A percentile compares a stretch with the other conserved stretches of the same genome.
Conservation (phyloP, 1,140 invertebrate genomes). For the Schmidtea mediterranea region DNA sequence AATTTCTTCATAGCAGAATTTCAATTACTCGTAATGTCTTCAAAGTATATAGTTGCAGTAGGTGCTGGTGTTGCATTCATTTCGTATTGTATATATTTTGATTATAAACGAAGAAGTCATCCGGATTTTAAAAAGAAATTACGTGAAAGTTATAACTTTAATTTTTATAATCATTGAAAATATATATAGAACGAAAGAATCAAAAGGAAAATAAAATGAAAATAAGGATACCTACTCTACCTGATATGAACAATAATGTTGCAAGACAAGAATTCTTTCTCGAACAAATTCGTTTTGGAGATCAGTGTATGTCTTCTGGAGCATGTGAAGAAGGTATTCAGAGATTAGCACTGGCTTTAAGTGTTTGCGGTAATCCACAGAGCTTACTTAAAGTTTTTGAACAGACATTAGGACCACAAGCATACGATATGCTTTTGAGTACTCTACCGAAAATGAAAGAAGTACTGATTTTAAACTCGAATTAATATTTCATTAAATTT, state of each 20-base stretch:
- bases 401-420: not conserved
- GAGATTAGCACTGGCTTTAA: not conserved
- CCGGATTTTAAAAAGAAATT: slow-evolving; percentile 2
- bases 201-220: not conserved
- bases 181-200: not conserved
- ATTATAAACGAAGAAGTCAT: slow-evolving; percentile 2
- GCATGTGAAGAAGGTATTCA: not conserved
- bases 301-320: not conserved
- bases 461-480: too few relatives aligned
- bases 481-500: too few relatives aligned
- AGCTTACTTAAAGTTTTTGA: not conserved
- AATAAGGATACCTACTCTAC: not conserved
- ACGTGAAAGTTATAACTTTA: not conserved
- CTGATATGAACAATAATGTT: not conserved
- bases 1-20: too few relatives aligned
- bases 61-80: not conserved
- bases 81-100: not conserved
- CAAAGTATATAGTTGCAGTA: not conserved
- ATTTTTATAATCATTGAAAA: not conserved
- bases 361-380: not conserved
- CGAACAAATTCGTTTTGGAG: not conserved
- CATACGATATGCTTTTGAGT: not conserved
- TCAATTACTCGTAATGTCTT: not conserved
- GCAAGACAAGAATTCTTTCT: slow-evolving; percentile 2
- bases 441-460: not conserved